A percentile compares a stretch with the other conserved stretches of the same genome.
Evolutionary conservation across 1,140 invertebrate species (phyloP).

Genomic region (Drosophila sulfurigaster): DNA sequence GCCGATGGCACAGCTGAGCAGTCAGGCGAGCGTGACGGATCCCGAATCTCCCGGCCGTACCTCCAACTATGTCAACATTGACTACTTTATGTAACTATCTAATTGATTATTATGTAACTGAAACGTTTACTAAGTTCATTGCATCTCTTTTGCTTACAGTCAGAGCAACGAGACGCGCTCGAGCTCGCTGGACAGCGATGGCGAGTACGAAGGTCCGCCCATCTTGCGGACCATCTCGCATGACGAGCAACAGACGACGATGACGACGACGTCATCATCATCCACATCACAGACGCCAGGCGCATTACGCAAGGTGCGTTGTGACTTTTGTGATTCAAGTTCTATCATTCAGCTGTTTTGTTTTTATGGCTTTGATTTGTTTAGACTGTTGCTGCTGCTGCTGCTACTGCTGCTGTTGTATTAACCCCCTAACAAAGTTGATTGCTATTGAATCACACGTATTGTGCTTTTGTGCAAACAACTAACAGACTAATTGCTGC

Average conservation of each 20-base stretch:
- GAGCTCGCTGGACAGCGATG: slow-evolving; percentile 85
- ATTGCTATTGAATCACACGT: background rate
- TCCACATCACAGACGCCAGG: slow-evolving; percentile 77
- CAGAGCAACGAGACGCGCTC: slow-evolving; percentile 85
- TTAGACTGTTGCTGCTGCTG: background rate
- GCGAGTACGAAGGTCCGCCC: slow-evolving; percentile 81
- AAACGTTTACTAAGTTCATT: background rate
- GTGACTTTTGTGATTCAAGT: too few relatives aligned
- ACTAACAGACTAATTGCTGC: slow-evolving; percentile 9
- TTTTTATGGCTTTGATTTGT: background rate
- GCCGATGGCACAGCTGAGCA: slow-evolving; percentile 81
- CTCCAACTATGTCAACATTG: slow-evolving; percentile 95
- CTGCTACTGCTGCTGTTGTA: background rate
- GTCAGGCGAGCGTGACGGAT: slow-evolving; percentile 85
- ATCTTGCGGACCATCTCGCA: slow-evolving; percentile 80
- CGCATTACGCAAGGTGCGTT: slow-evolving; percentile 77
- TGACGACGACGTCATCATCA: slow-evolving; percentile 27
- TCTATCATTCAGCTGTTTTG: background rate
- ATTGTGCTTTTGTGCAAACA: slow-evolving; percentile 6
- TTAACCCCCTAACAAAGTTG: slow-evolving; percentile 1
- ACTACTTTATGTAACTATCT: slow-evolving; percentile 94
- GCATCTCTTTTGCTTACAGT: slow-evolving; percentile 41
- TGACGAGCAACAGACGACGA: slow-evolving; percentile 62
- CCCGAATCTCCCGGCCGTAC: slow-evolving; percentile 91
- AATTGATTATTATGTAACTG: background rate